These are phyloP conservation scores for Buceros bicornis DNA, from an alignment of 2,797 vertebrate species.

Conservation along the genomic window DNA sequence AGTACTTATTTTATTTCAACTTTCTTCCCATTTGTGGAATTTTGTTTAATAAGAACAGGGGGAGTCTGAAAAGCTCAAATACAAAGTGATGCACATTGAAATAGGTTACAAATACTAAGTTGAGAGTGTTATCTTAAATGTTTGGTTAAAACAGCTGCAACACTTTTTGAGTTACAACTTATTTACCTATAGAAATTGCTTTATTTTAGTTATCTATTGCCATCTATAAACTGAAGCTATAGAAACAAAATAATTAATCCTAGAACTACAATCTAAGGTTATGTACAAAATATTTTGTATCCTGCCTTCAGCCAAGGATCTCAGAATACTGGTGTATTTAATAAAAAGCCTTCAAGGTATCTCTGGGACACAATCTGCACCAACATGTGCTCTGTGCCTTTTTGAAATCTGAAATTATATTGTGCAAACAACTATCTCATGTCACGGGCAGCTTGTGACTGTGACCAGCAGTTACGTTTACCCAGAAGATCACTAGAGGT, in stretches of 20 bases:
- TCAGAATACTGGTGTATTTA: background rate
- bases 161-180: background rate
- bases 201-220: background rate
- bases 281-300: background rate
- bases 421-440: background rate
- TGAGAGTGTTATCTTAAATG: background rate
- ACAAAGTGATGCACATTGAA: background rate
- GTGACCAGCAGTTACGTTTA: background rate
- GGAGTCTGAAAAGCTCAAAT: background rate
- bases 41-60: background rate
- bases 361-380: background rate
- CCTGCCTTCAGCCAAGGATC: background rate
- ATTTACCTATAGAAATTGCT: background rate
- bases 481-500: conserved; percentile 30
- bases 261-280: background rate
- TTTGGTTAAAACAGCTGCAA: background rate
- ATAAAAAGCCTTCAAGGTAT: background rate
- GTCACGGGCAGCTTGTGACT: background rate
- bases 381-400: background rate
- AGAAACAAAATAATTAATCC: background rate
- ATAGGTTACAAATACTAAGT: background rate
- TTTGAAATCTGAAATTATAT: background rate
- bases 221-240: background rate
- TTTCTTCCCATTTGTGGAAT: background rate
- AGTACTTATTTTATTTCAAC: background rate